These are phyloP conservation scores for Calosoma granatense DNA, from an alignment of 1,140 invertebrate species.

Conservation along the genomic window DNA sequence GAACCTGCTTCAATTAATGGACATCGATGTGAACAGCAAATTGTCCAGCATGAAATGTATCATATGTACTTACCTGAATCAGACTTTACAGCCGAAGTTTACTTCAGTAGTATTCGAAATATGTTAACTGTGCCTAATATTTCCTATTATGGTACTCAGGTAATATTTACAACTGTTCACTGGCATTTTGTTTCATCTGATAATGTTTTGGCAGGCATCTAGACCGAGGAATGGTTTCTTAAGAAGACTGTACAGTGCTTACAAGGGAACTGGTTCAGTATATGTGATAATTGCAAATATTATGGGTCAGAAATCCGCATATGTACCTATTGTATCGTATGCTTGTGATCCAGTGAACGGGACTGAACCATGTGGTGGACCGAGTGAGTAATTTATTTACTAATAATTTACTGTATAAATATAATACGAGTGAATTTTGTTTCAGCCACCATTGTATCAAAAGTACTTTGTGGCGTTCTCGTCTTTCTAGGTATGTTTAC, in stretches of 20 bases:
- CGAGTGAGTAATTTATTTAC: slow-evolving; percentile 30
- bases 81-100: slow-evolving; percentile 43
- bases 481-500: slow-evolving; percentile 48
- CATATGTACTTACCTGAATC: slow-evolving; percentile 49
- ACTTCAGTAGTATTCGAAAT: slow-evolving; percentile 48
- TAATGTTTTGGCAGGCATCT: slow-evolving; percentile 25
- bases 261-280: slow-evolving; percentile 51
- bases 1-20: slow-evolving; percentile 40
- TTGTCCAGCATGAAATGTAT: slow-evolving; percentile 46
- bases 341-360: slow-evolving; percentile 42
- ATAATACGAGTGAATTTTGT: slow-evolving; percentile 14
- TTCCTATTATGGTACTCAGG: slow-evolving; percentile 42
- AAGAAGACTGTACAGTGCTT: slow-evolving; percentile 46
- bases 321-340: slow-evolving; percentile 56
- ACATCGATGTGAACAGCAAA: slow-evolving; percentile 30
- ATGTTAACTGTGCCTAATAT: slow-evolving; percentile 53
- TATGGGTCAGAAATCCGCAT: slow-evolving; percentile 41
- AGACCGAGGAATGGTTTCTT: slow-evolving; percentile 20
- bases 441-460: slow-evolving; percentile 37
- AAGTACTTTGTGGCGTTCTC: slow-evolving; percentile 39
- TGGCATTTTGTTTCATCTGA: slow-evolving; percentile 14
- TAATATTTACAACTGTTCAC: slow-evolving; percentile 29
- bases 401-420: background rate
- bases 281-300: slow-evolving; percentile 49
- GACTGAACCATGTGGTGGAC: slow-evolving; percentile 36